Conservation (phyloP, 2,888 invertebrate genomes). For the Asteroscopus sphinx region DNA sequence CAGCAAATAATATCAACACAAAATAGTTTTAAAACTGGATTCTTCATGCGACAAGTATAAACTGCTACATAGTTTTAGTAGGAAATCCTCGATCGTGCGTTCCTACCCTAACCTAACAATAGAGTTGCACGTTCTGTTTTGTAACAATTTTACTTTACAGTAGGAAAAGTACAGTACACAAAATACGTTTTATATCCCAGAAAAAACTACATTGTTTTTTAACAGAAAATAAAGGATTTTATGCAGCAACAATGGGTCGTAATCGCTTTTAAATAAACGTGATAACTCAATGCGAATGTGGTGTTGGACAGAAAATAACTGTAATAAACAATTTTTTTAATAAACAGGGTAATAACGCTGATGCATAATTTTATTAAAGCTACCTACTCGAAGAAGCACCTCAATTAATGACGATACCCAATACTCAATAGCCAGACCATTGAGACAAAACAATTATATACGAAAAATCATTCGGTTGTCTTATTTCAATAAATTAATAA, state of each 20-base stretch:
- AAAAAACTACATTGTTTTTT: slow-evolving; percentile 16
- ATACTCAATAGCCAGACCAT: no score
- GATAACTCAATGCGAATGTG: no score
- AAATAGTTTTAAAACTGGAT: background rate
- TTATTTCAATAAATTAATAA: no score
- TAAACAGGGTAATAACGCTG: no score
- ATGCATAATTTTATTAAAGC: no score
- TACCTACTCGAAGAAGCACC: no score
- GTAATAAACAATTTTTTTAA: no score
- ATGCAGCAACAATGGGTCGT: slow-evolving; percentile 6
- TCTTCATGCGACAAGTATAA: background rate
- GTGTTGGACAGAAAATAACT: no score
- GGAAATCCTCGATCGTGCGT: slow-evolving; percentile 4
- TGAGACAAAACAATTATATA: no score
- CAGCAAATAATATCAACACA: background rate
- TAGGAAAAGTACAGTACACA: slow-evolving; percentile 32
- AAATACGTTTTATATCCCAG: slow-evolving; percentile 34
- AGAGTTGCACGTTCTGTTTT: slow-evolving; percentile 24
- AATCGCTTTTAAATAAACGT: slow-evolving; percentile 2
- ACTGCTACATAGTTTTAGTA: slow-evolving; percentile 1
- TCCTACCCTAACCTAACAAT: slow-evolving; percentile 20
- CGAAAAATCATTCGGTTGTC: no score
- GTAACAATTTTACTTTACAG: slow-evolving; percentile 33
- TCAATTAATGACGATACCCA: no score
- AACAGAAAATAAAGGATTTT: slow-evolving; percentile 9